phyloP scores from a whole-genome alignment of 2,888 invertebrate genomes.

The Drosophila testacea region DNA sequence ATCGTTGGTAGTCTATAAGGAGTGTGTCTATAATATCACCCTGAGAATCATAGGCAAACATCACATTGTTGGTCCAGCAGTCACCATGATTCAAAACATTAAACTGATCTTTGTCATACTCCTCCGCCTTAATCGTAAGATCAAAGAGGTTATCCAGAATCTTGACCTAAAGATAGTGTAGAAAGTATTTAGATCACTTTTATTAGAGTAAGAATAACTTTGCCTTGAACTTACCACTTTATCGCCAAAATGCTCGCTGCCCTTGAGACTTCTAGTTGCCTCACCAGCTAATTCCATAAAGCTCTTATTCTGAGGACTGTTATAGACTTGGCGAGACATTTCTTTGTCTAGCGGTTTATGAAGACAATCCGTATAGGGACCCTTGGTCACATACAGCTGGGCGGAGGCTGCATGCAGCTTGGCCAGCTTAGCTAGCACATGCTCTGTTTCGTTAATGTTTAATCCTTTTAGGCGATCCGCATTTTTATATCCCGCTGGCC shows the following conservation, averaged over 20 bases:
- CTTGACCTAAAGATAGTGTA: constrained; percentile 5
- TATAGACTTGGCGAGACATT: background rate
- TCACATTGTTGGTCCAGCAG: constrained; percentile 81
- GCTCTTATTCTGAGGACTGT: background rate
- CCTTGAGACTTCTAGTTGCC: constrained; percentile 14
- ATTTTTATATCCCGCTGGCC: constrained; percentile 57
- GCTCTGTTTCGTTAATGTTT: constrained; percentile 68
- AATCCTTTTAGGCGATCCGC: constrained; percentile 75
- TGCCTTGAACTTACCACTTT: constrained; percentile 42
- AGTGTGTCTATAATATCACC: constrained; percentile 50
- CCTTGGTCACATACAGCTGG: constrained; percentile 60
- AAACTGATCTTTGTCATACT: constrained; percentile 57
- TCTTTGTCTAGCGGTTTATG: constrained; percentile 39
- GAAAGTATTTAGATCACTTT: background rate
- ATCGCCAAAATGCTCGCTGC: constrained; percentile 26
- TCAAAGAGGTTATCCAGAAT: constrained; percentile 1
- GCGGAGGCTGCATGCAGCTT: constrained; percentile 83
- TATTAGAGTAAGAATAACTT: background rate
- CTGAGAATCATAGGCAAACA: constrained; percentile 68
- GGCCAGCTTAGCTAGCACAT: constrained; percentile 75
- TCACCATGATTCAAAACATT: constrained; percentile 81
- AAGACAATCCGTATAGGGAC: constrained; percentile 43
- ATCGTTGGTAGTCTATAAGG: constrained; percentile 77
- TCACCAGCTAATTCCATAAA: background rate
- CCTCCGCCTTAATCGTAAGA: background rate